Evolutionary conservation across 2,888 invertebrate genomes (phyloP), one percentile per base, ranked within the genome.

Genomic region (Trachelus stipa): DNA sequence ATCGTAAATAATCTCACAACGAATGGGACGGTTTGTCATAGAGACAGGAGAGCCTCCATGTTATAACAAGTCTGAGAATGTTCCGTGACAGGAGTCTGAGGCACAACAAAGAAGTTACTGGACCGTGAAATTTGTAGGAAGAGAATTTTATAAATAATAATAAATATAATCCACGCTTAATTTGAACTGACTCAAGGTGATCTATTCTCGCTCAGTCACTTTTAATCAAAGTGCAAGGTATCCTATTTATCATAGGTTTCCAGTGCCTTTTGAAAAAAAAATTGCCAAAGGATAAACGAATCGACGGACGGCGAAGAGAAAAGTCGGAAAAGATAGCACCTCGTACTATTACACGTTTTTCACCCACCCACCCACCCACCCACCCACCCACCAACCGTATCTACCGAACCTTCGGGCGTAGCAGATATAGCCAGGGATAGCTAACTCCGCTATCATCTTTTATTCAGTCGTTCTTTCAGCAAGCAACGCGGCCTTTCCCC

Each of bases 391-490:
- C 6, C 40, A 15, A 6, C 40, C 40, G 40, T 40, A 40, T 6
- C 40, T 40, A 9, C 56, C 9, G 23, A 56, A 56, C 56, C 56
- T 56, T 56, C 56, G 9, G 15, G 56, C 56, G 23, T 56, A 56
- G 23, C 56, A 56, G 23, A 56, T 56, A 56, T 56, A 56, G 56
- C 23, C 56, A 56, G 56, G 23, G 23, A 56, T 56, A 56, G 56
- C 56, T 56, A 56, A 12, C 33, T 71, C 71, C 33, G 71, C 33
- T 80, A 81, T 82, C 83, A 82, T 84, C 80, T 83, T 83, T 86
- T 85, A 85, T 86, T 83, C 84, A 81, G 69, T n/a, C 77, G 79
- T 83, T 85, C 86, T 86, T 86, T 86, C 85, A 85, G 81, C 81
- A 73, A 79, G 81, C 81, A 77, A 71, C 78, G 81, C 80, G 81